A percentile compares a stretch with the other conserved stretches of the same genome.
Evolutionary conservation across 1,140 invertebrate species (phyloP).

Genomic region (Scaptodrosophila lebanonensis): DNA sequence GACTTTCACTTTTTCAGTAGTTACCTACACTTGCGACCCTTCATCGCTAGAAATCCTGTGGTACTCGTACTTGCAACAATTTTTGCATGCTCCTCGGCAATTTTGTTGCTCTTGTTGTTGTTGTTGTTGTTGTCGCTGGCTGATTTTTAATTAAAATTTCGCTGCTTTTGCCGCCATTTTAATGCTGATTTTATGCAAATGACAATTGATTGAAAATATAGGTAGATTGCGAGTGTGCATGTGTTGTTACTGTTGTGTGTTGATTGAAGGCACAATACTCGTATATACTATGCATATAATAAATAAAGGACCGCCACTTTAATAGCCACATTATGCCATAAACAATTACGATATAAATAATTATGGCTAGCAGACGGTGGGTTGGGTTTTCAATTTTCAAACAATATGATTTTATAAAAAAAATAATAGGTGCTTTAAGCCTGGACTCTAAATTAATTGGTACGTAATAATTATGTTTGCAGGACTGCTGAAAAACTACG

Average conservation of each 20-base stretch:
- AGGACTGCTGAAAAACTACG: too few relatives aligned
- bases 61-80: too few relatives aligned
- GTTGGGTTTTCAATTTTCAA: too few relatives aligned
- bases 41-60: too few relatives aligned
- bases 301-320: constrained; percentile 35
- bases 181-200: constrained; percentile 67
- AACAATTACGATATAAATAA: constrained; percentile 58
- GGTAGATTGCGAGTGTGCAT: constrained; percentile 4
- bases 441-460: too few relatives aligned
- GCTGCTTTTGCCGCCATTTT: constrained; percentile 34
- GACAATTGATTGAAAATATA: constrained; percentile 61
- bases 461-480: too few relatives aligned
- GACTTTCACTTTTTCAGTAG: constrained; percentile 51
- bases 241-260: constrained; percentile 6
- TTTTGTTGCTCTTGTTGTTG: too few relatives aligned
- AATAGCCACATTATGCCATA: constrained; percentile 61
- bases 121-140: constrained; percentile 19
- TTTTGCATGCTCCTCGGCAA: constrained; percentile 43
- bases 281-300: too few relatives aligned
- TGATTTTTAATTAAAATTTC: constrained; percentile 59
- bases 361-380: constrained; percentile 42
- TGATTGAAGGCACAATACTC: constrained; percentile 51
- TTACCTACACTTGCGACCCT: neutral
- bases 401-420: too few relatives aligned
- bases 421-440: too few relatives aligned